A percentile compares a stretch with the other conserved stretches of the same genome.
These are phyloP conservation scores for Eupithecia centaureata DNA, from an alignment of 2,888 invertebrate species.

Conservation along the genomic window DNA sequence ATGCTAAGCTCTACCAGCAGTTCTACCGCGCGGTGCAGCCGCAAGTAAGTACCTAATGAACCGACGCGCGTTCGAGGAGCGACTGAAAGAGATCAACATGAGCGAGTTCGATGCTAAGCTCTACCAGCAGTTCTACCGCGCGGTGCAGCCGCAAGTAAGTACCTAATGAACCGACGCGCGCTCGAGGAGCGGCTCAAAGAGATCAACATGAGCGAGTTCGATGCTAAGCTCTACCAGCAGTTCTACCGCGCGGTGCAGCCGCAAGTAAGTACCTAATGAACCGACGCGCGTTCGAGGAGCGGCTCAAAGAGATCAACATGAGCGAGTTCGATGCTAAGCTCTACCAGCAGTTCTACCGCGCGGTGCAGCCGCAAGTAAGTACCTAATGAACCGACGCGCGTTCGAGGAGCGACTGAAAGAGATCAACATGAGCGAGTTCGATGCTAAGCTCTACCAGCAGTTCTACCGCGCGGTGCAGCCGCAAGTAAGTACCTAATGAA, in stretches of 20 bases:
- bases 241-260: constrained; percentile 90
- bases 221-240: constrained; percentile 93
- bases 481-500: too few species aligned
- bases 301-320: too few species aligned
- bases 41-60: constrained; percentile 71
- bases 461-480: too few species aligned
- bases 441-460: too few species aligned
- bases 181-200: constrained; percentile 94
- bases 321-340: too few species aligned
- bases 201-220: constrained; percentile 97
- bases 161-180: constrained; percentile 85
- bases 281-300: too few species aligned
- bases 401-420: too few species aligned
- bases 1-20: constrained; percentile 93
- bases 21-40: constrained; percentile 90
- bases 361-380: too few species aligned
- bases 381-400: too few species aligned
- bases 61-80: constrained; percentile 92
- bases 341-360: too few species aligned
- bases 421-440: too few species aligned
- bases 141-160: constrained; percentile 87
- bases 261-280: constrained; percentile 71
- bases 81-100: constrained; percentile 96
- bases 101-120: constrained; percentile 95
- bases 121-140: constrained; percentile 91